Base-by-base conservation (phyloP, 2,797 vertebrate species). In the Telmatherina bonti region DNA sequence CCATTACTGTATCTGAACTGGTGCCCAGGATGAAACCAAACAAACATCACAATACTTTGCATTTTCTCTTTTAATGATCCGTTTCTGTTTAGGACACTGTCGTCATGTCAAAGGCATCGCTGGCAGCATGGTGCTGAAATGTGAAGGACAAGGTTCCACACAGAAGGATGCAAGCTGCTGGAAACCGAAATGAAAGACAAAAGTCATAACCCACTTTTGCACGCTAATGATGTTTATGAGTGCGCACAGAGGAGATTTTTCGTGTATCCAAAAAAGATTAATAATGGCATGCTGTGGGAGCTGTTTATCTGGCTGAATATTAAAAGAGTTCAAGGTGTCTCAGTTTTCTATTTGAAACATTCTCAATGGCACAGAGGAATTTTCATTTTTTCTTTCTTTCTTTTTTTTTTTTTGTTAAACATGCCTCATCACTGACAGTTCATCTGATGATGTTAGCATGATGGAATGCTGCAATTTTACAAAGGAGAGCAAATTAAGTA, bases 401-500 rank as follows among this genome's bases (percentile, higher is more conserved):
- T 36, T 36, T 65, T 71, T 74, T 54, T 22, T 30, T 58, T 26
- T 56, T 62, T 57, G 24, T n/a, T 47, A 2, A 52, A 66, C 41
- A 68, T 68, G 69, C 72, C 68, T 89, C 73, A 11, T 59, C 64
- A 57, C 70, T 65, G 90, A 90, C 87, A 81, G 77, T 2, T 64
- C 73, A 86, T 88, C 88, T 85, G 90, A 90, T 88, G 79, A 67
- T 81, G 62, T 52, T 77, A 81, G 84, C 81, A 85, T 89, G 85
- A 90, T 78, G 89, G 86, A 88, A 91, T 78, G 82, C 60, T 4
- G 61, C 74, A 30, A 62, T 60, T 80, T 86, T 77, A 82, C 78
- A 74, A 81, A 88, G 76, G 76, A 88, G 91, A 81, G 85, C 75
- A 86, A 92, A 92, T 91, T 83, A 91, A 91, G 88, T 87, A 76